phyloP scores from a whole-genome alignment of 2,888 invertebrate genomes.

The Nemotelus nigrinus region DNA sequence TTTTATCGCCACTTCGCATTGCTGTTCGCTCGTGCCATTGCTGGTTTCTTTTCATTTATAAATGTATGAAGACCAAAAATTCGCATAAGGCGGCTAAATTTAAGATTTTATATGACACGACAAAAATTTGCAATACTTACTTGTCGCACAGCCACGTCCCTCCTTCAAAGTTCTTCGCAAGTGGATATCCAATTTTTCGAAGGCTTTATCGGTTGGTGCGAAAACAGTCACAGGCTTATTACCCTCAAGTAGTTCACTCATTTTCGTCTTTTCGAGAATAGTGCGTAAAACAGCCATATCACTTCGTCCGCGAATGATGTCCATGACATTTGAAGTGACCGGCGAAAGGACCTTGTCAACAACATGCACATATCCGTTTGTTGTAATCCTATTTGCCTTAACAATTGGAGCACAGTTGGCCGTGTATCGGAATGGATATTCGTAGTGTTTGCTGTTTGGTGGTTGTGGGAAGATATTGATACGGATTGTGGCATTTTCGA shows the following conservation, averaged over 20 bases:
- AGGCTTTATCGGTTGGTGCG: constrained; percentile 75
- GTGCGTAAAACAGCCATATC: constrained; percentile 69
- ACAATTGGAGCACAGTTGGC: constrained; percentile 75
- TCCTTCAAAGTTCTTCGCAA: constrained; percentile 67
- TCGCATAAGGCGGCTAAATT: no score
- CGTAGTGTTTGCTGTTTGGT: constrained; percentile 58
- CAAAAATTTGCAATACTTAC: constrained; percentile 63
- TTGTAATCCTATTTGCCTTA: constrained; percentile 71
- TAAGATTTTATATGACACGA: no score
- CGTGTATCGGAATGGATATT: constrained; percentile 65
- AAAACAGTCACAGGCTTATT: constrained; percentile 71
- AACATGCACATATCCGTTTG: constrained; percentile 75
- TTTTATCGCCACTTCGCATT: no score
- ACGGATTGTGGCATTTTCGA: constrained; percentile 61
- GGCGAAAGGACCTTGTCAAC: constrained; percentile 71
- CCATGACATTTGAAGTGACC: constrained; percentile 68
- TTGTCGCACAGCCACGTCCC: constrained; percentile 70
- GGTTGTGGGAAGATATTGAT: constrained; percentile 58
- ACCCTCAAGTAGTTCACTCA: constrained; percentile 68
- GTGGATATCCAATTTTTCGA: constrained; percentile 69
- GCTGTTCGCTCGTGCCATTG: no score
- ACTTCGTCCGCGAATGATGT: constrained; percentile 69
- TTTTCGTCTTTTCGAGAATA: constrained; percentile 69
- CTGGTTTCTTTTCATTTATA: no score
- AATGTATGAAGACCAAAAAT: no score